Conservation (phyloP, 2,113 vertebrate species). For the Macaca fascicularis region DNA sequence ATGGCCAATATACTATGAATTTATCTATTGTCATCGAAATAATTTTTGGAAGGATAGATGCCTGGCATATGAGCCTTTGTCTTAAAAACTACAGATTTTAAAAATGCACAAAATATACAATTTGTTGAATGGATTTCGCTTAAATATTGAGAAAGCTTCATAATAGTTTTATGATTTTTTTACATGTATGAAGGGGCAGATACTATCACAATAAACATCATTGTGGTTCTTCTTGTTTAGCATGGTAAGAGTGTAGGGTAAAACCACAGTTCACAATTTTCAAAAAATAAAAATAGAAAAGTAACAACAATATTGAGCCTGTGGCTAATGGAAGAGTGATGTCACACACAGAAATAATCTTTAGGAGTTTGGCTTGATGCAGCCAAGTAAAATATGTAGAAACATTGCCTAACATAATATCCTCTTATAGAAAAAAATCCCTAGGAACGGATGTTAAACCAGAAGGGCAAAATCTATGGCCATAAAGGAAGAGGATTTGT, state of each 20-base stretch:
- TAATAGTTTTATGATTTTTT: background rate
- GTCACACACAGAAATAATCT: background rate
- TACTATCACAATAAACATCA: background rate
- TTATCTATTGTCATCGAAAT: background rate
- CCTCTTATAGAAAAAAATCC: background rate
- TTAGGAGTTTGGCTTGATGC: background rate
- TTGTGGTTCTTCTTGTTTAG: background rate
- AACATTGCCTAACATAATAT: background rate
- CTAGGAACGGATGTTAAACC: background rate
- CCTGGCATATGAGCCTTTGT: background rate
- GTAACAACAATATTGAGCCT: background rate
- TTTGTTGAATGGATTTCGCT: background rate
- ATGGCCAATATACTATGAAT: background rate
- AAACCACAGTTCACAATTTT: background rate
- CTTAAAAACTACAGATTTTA: background rate
- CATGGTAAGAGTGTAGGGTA: background rate
- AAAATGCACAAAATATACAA: background rate
- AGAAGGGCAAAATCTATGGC: background rate
- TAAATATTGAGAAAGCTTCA: background rate
- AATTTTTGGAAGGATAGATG: background rate
- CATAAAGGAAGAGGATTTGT: background rate
- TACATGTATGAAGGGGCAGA: background rate
- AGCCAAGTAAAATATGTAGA: background rate
- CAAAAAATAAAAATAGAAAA: background rate
- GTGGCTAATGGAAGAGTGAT: background rate